Evolutionary conservation across 2,113 vertebrate genomes (phyloP).

Genomic region (Murina feae): DNA sequence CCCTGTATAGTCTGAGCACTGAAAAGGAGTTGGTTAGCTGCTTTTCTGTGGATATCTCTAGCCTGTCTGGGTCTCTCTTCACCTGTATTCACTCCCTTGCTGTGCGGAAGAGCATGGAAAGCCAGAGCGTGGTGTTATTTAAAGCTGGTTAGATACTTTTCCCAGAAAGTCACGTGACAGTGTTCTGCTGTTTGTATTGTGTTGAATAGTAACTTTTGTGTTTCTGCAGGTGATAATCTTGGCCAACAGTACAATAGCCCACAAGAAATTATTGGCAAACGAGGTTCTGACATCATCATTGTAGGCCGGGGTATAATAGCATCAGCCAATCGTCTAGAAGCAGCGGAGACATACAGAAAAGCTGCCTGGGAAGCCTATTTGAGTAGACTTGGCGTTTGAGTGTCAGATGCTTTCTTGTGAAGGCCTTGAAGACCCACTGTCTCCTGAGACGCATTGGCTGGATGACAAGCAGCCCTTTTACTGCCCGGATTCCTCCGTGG

Average conservation of each 20-base stretch:
- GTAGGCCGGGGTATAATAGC: conserved; percentile 93
- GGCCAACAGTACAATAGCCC: conserved; percentile 93
- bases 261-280: conserved; percentile 86
- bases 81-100: neutral
- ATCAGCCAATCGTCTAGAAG: conserved; percentile 79
- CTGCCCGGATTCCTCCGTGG: neutral
- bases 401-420: neutral
- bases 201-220: neutral
- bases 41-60: neutral
- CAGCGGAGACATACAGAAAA: conserved; percentile 89
- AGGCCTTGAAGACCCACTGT: neutral
- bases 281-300: conserved; percentile 93
- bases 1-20: neutral
- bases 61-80: neutral
- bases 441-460: neutral
- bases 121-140: neutral
- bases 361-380: conserved; percentile 92
- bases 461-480: neutral
- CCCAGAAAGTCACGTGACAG: neutral
- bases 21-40: neutral
- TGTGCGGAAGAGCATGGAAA: neutral
- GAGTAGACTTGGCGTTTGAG: conserved; percentile 74
- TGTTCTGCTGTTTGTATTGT: neutral
- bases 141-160: neutral
- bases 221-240: conserved; percentile 86